Base-by-base conservation (phyloP, 2,113 vertebrate genomes). In the Poeciliopsis occidentalis region DNA sequence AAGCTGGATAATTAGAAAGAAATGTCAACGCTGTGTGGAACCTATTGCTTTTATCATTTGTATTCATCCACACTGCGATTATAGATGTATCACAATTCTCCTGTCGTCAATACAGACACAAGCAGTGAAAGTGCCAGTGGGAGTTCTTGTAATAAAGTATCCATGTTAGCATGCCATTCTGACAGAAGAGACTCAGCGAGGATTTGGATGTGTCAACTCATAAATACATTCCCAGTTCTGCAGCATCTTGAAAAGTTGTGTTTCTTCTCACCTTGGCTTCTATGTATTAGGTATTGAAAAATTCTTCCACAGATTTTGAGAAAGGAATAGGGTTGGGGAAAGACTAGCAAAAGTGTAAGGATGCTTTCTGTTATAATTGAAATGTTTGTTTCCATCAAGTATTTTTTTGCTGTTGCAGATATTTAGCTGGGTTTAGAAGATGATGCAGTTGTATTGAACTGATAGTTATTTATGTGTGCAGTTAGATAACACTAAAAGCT, bases 371-470 rank as follows among this genome's bases (percentile, higher is more conserved):
- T 79, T 79, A n/a, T 87, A 81, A 86, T 71, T 77, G 82, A 79
- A 72, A 85, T 76, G 65, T 86, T 80, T 75, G 85, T 87, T 90
- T 91, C 83, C 84, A 83, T 88, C 81, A 89, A 82, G 86, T 79
- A 80, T 90, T 89, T 15, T 15, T 82, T 74, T 41, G 66, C 75
- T 29, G 78, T 34, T 78, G 85, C 85, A 83, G 78, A 71, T 39
- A 73, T 84, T 88, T 91, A 93, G 89, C 92, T 90, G 74, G 83
- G 67, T 88, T 88, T 85, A 71, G 82, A 78, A 80, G 85, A 75
- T 80, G 88, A 87, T 65, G 67, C 83, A 64, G 79, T 78, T 57
- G 76, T 60, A 65, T 89, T 91, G 86, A 89, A 87, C 82, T 85
- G 76, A 78, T 78, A 80, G 79, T 85, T 89, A 89, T 90, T 89